Evolutionary conservation across 2,888 invertebrate genomes (phyloP), one percentile per base, ranked within the genome.

Genomic region (Osedax frankpressi): DNA sequence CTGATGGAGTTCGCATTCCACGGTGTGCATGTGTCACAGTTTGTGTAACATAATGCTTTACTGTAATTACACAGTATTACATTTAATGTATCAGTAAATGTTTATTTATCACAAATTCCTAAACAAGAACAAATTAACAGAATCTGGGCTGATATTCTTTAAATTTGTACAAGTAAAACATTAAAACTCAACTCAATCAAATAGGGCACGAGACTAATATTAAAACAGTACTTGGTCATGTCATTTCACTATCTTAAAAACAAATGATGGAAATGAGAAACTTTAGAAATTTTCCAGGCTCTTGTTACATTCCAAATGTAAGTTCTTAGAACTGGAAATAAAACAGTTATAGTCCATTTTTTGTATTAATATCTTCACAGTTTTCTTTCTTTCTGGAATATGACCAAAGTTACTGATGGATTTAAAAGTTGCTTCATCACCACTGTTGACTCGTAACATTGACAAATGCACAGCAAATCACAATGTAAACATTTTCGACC

Each of bases 311-410:
- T 62, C 63, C 63, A 3, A 62, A 62, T 11, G 14, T 62, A 1
- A 6, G 14, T 11, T 62, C 6, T 62, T 62, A n/a, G n/a, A n/a
- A n/a, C 63, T 6, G 63, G 63, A 62, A 62, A 62, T 1, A 62
- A 62, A 62, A 62, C 63, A 62, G 63, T 62, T 62, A 62, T 11
- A 62, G 63, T 62, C 63, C 63, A 62, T 26, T 62, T 62, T 62
- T 62, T 6, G 3, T 62, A 3, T 11, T 62, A 11, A 62, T 62
- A 11, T 62, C 63, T 62, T 62, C 63, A 62, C 63, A 6, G 63
- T 62, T 62, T 62, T 62, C 2, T 3, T 62, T 62, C 63, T 62
- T 6, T 62, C 63, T 62, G 63, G 11, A 62, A 62, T 62, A 11
- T 62, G 3, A 62, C 14, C 3, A 62, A 2, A 1, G 14, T 25